phyloP scores from a whole-genome alignment of 23 tunicate genomes.

The Halocynthia roretzi region DNA sequence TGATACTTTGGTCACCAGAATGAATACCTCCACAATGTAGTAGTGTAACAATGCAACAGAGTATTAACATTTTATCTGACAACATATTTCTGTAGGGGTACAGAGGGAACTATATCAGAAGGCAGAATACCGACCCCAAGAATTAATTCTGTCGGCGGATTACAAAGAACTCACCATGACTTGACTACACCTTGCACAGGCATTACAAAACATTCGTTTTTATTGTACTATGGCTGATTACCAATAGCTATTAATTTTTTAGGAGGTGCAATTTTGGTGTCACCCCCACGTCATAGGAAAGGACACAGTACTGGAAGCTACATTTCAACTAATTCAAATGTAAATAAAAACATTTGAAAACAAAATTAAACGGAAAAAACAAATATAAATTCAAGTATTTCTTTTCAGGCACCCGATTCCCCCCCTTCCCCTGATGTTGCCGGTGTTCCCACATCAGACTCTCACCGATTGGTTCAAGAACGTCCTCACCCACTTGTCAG shows the following conservation, averaged over 20 bases:
- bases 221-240: too few relatives aligned
- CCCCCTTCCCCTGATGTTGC: background rate
- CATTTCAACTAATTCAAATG: too few relatives aligned
- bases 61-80: too few relatives aligned
- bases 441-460: constrained; percentile 17
- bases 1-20: too few relatives aligned
- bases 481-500: constrained; percentile 2
- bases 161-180: constrained; percentile 78
- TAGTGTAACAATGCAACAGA: background rate
- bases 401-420: too few relatives aligned
- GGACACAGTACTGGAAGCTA: background rate
- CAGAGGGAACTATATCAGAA: constrained; percentile 10
- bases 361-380: too few relatives aligned
- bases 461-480: constrained; percentile 1
- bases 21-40: background rate
- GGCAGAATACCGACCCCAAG: constrained; percentile 88
- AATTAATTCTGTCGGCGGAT: constrained; percentile 70
- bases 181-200: constrained; percentile 72
- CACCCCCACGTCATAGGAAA: background rate
- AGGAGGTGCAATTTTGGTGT: constrained; percentile 18
- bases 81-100: too few relatives aligned
- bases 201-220: too few relatives aligned
- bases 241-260: too few relatives aligned
- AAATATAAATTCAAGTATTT: too few relatives aligned
- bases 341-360: too few relatives aligned